Percentiles rank a stretch among this genome's conserved stretches.
phyloP scores from a whole-genome alignment of 2,888 invertebrate species.

The Eledona agricola region DNA sequence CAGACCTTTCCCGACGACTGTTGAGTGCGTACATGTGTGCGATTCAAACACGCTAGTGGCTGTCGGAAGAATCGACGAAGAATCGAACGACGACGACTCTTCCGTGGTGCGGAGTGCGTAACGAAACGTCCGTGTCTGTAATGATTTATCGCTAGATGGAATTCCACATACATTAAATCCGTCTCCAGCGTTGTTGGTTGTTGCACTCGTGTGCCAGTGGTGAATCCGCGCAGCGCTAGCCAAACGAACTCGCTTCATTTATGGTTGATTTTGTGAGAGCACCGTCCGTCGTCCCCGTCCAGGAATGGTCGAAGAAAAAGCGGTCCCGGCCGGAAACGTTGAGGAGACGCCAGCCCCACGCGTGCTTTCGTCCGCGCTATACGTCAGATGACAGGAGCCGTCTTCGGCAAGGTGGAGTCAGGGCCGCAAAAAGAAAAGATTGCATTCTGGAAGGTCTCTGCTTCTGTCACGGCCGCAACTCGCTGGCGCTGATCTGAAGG shows the following conservation, averaged over 20 bases:
- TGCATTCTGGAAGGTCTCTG: constrained; percentile 48
- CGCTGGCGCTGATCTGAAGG: constrained; percentile 54
- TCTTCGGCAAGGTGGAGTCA: constrained; percentile 49
- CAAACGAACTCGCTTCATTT: too few relatives aligned
- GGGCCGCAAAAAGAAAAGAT: constrained; percentile 58
- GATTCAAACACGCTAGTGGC: neutral
- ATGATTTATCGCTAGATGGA: constrained; percentile 49
- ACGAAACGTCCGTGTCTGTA: constrained; percentile 18
- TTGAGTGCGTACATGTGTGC: constrained; percentile 15
- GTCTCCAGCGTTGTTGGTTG: too few relatives aligned
- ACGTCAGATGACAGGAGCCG: constrained; percentile 63
- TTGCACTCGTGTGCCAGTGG: too few relatives aligned
- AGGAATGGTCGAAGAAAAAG: constrained; percentile 52
- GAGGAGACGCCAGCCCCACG: constrained; percentile 46
- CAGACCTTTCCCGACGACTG: constrained; percentile 47
- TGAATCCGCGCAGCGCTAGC: too few relatives aligned
- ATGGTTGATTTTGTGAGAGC: constrained; percentile 27
- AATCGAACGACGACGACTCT: too few relatives aligned
- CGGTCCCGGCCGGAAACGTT: constrained; percentile 40
- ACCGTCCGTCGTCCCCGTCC: constrained; percentile 24
- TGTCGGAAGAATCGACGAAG: constrained; percentile 4
- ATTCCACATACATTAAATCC: constrained; percentile 47
- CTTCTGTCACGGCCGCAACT: constrained; percentile 58
- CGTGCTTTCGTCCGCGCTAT: constrained; percentile 48
- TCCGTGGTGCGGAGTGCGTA: neutral